phyloP scores from a whole-genome alignment of 2,113 vertebrate genomes.

The Zosterops japonicus region DNA sequence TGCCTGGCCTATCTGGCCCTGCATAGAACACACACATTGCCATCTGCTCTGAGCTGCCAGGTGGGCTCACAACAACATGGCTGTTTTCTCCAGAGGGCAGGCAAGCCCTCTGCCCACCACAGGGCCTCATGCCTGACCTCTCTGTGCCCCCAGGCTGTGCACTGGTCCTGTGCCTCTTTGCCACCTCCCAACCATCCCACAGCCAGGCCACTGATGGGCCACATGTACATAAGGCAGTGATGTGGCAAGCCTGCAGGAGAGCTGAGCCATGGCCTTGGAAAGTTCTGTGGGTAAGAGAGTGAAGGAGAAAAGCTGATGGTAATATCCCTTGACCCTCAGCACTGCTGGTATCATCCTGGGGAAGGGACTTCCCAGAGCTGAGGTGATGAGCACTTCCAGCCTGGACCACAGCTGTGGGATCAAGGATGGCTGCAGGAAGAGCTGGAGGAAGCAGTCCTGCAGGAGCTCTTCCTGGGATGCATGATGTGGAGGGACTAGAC shows the following conservation, averaged over 20 bases:
- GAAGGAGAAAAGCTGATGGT: not conserved
- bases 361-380: not conserved
- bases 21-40: not conserved
- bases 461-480: not conserved
- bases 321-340: not conserved
- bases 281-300: not conserved
- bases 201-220: not conserved
- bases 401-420: not conserved
- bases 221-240: not conserved
- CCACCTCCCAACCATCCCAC: not conserved
- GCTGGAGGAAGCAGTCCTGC: not conserved
- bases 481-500: not conserved
- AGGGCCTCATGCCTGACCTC: not conserved
- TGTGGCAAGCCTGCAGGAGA: not conserved
- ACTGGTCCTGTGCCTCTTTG: not conserved
- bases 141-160: not conserved
- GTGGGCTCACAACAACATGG: rapidly evolving
- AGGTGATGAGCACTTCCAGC: not conserved
- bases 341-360: not conserved
- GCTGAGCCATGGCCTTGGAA: not conserved
- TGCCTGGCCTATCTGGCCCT: not conserved
- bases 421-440: not conserved
- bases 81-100: not conserved
- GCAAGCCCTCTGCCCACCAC: not conserved
- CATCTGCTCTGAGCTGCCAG: not conserved